A percentile compares a stretch with the other conserved stretches of the same genome.
Conservation (phyloP, 2,888 invertebrate species). For the Aquatica leii region DNA sequence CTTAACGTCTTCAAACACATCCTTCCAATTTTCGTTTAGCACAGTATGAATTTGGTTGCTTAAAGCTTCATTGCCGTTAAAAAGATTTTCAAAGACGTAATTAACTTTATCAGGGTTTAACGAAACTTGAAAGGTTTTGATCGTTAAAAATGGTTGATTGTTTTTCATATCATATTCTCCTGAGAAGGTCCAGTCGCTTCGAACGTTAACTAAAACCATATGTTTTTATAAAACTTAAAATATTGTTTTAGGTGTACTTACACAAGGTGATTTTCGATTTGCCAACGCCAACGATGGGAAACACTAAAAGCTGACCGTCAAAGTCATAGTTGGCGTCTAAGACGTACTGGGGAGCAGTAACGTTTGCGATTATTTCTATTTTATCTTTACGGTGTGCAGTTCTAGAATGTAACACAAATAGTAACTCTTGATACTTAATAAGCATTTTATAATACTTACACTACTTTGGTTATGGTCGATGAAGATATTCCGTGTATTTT, state of each 20-base stretch:
- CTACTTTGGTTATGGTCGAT: slow-evolving; percentile 65
- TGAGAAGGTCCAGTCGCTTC: slow-evolving; percentile 69
- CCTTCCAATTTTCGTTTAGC: slow-evolving; percentile 58
- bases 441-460: too few species aligned
- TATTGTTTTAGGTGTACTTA: slow-evolving; percentile 46
- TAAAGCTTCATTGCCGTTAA: slow-evolving; percentile 52
- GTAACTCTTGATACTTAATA: too few species aligned
- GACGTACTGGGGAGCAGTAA: neutral
- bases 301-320: slow-evolving; percentile 70
- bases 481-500: slow-evolving; percentile 68
- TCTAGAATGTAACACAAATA: neutral
- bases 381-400: neutral
- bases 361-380: slow-evolving; percentile 65
- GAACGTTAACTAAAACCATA: slow-evolving; percentile 69
- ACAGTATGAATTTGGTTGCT: slow-evolving; percentile 52
- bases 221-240: slow-evolving; percentile 1
- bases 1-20: slow-evolving; percentile 62
- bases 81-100: slow-evolving; percentile 73
- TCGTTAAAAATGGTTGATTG: slow-evolving; percentile 70
- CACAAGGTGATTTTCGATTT: slow-evolving; percentile 71
- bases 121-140: slow-evolving; percentile 69
- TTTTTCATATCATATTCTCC: slow-evolving; percentile 56
- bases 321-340: slow-evolving; percentile 68
- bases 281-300: slow-evolving; percentile 72
- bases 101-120: slow-evolving; percentile 69